Evolutionary conservation across 2,797 vertebrate genomes (phyloP), one percentile per base, ranked within the genome.

Genomic region (Percopsis omiscomaycus): DNA sequence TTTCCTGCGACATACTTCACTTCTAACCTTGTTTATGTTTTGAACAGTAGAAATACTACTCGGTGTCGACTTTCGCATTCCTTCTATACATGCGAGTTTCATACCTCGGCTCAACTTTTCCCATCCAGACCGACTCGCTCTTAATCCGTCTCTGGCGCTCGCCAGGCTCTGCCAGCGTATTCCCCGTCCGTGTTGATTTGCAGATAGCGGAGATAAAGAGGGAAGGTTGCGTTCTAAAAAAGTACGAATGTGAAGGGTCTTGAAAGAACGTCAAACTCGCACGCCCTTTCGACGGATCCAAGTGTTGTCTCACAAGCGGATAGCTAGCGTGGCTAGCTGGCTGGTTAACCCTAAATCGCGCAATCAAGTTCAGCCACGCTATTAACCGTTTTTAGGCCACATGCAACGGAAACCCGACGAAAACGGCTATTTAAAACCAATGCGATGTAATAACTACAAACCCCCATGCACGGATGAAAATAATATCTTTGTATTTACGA

Each of bases 31-130:
- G 27, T 70, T 69, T 55, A n/a, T 66, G 16, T 74, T 42, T 61
- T 37, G 49, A 22, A 66, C 12, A 54, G 46, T 27, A 55, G 3
- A 49, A 64, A 59, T 57, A 12, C 57, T 55, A 73, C 51, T 65
- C 47, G 71, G 60, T 59, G 37, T 68, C 32, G 77, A 72, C 68
- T 80, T 73, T 59, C 63, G 45, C 80, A 82, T 87, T 89, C 72
- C 83, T 82, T 65, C 80, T 62, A 70, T 82, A 79, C 73, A 74
- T 71, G 75, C 66, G 84, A 88, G 64, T 88, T 90, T 86, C 89
- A 77, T 91, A 90, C 92, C 89, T 91, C 79, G 62, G 75, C 86
- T 85, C 81, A 93, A 93, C 92, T 92, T 92, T 91, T 86, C 82
- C 89, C 87, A 83, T 87, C 75, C 75, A 88, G 67, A 75, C 70